Evolutionary conservation across 2,888 invertebrate species (phyloP).

Genomic region (Orthonevra nobilis): DNA sequence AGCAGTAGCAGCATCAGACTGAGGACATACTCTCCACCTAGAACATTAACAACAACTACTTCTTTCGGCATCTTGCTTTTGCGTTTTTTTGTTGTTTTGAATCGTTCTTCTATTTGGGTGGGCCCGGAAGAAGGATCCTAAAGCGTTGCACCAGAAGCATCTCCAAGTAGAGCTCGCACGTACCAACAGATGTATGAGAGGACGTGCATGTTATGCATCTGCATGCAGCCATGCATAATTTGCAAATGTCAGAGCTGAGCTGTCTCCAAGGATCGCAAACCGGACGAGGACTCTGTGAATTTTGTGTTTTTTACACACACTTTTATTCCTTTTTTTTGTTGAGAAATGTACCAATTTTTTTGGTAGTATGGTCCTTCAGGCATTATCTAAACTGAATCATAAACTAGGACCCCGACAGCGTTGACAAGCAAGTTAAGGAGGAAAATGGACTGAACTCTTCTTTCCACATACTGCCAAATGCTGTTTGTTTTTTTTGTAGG

Average conservation of each 20-base stretch:
- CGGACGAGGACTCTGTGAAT: slow-evolving; percentile 53
- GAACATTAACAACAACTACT: slow-evolving; percentile 33
- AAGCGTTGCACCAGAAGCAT: slow-evolving; percentile 21
- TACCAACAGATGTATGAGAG: slow-evolving; percentile 51
- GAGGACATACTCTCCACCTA: no score
- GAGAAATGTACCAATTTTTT: slow-evolving; percentile 34
- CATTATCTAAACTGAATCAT: slow-evolving; percentile 68
- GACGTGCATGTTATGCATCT: slow-evolving; percentile 55
- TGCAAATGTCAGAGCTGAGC: slow-evolving; percentile 65
- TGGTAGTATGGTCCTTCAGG: slow-evolving; percentile 44
- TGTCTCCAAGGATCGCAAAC: slow-evolving; percentile 64
- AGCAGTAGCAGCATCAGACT: neutral
- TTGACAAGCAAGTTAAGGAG: slow-evolving; percentile 51
- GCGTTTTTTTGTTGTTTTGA: slow-evolving; percentile 5
- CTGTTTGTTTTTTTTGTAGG: slow-evolving; percentile 40
- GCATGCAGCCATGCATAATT: slow-evolving; percentile 68
- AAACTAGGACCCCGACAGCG: slow-evolving; percentile 61
- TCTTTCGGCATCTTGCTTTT: neutral
- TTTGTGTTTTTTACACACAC: slow-evolving; percentile 19
- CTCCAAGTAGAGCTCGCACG: slow-evolving; percentile 61
- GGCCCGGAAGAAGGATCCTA: slow-evolving; percentile 37
- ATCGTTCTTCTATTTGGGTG: slow-evolving; percentile 22
- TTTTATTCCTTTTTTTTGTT: slow-evolving; percentile 4
- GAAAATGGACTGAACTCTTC: slow-evolving; percentile 49
- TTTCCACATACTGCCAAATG: slow-evolving; percentile 2